A percentile compares a stretch with the other conserved stretches of the same genome.
These are phyloP conservation scores for Drosophila watanabei DNA, from an alignment of 1,140 invertebrate genomes.

Conservation along the genomic window DNA sequence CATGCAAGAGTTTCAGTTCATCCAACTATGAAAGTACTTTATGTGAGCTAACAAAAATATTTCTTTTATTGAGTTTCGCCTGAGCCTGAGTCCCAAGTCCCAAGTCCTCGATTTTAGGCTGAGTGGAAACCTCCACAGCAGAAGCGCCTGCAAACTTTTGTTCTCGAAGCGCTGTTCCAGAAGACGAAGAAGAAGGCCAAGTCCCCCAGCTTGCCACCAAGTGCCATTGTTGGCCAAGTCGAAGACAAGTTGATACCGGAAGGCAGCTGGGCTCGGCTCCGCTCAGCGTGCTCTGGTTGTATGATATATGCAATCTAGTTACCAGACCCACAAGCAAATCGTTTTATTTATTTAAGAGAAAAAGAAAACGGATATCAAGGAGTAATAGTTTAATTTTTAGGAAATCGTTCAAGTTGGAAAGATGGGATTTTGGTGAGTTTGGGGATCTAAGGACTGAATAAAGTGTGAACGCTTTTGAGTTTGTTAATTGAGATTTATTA, in stretches of 20 bases:
- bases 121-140: conserved; percentile 53
- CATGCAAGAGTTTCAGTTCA: conserved; percentile 77
- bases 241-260: conserved; percentile 57
- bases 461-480: neutral
- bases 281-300: conserved; percentile 7
- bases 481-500: neutral
- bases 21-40: conserved; percentile 83
- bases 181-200: conserved; percentile 32
- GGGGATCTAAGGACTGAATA: neutral
- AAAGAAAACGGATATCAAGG: neutral
- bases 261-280: conserved; percentile 12
- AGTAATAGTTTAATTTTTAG: neutral
- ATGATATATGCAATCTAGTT: conserved; percentile 46
- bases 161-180: conserved; percentile 57
- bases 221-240: conserved; percentile 69
- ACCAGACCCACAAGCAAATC: conserved; percentile 38
- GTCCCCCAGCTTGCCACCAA: conserved; percentile 50
- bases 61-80: conserved; percentile 80
- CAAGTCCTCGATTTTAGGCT: conserved; percentile 64
- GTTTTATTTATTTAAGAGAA: conserved; percentile 55
- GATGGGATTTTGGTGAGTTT: neutral
- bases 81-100: neutral
- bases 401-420: neutral
- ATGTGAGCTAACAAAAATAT: conserved; percentile 84
- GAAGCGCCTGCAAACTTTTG: conserved; percentile 58